Percentiles rank a stretch among this genome's conserved stretches.
Conservation (phyloP, 2,797 vertebrate species). For the Lagocephalus sceleratus region DNA sequence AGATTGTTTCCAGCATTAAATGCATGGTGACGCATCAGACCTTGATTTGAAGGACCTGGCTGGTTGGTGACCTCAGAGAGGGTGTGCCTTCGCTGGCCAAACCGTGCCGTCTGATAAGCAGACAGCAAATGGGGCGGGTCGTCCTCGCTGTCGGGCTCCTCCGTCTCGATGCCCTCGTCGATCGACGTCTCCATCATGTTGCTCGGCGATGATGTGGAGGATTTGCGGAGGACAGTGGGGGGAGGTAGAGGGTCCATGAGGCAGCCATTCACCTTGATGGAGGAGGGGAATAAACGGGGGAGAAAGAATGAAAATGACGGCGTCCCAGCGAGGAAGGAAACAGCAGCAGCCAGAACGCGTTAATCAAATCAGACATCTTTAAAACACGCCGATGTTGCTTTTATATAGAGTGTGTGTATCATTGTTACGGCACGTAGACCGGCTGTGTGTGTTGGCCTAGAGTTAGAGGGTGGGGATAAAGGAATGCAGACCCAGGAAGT, state of each 20-base stretch:
- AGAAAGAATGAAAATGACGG: conserved; percentile 5
- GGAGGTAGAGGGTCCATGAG: conserved; percentile 91
- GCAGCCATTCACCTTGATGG: conserved; percentile 89
- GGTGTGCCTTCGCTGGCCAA: conserved; percentile 91
- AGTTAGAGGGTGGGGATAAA: conserved; percentile 50
- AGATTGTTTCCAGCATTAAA: not conserved
- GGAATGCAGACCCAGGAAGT: conserved; percentile 72
- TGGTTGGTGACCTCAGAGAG: conserved; percentile 95
- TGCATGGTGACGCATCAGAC: conserved; percentile 50
- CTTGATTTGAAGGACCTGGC: conserved; percentile 79
- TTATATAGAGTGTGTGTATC: conserved; percentile 17
- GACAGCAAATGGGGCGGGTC: conserved; percentile 86
- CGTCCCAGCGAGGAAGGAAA: not conserved
- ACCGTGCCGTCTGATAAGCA: conserved; percentile 85
- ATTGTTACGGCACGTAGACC: conserved; percentile 23
- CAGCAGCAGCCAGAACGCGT: not conserved
- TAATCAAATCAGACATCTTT: not conserved
- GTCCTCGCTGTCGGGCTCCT: conserved; percentile 86
- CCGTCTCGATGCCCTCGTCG: conserved; percentile 93
- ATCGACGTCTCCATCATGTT: conserved; percentile 99
- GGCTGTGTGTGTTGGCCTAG: conserved; percentile 40
- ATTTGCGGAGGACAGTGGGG: conserved; percentile 82
- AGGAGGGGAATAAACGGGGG: not conserved
- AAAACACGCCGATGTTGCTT: not conserved
- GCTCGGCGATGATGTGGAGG: conserved; percentile 91